Base-by-base conservation (phyloP, 1,140 invertebrate species). In the Ips typographus region DNA sequence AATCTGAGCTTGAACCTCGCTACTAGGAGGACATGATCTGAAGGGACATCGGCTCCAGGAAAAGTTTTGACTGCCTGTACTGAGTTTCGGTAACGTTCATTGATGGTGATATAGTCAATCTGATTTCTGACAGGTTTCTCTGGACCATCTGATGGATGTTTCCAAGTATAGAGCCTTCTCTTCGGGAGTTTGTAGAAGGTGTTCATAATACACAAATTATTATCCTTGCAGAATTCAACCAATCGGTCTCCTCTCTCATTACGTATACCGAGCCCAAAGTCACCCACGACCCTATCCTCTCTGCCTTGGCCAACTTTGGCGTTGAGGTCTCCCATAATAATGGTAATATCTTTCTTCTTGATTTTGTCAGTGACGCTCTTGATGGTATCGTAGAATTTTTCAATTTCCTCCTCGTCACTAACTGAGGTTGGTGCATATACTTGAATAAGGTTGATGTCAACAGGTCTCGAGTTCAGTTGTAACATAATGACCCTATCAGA, bases 91-190 rank as follows among this genome's bases (percentile, higher is more conserved):
- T 74, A 80, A 6, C 77, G 55, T 41, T 71, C 72, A 6, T 75
- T 75, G 4, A 79, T 74, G 36, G 78, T 43, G 1, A 80, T 72
- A 61, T 70, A 81, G 61, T 80, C 77, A 64, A 80, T 80, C 62
- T 79, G 76, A 68, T 80, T 81, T 60, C 78, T 58, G 2, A 78
- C 68, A 36, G 76, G 71, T 38, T 76, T 67, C 0, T 73, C 39
- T 42, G 67, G 36, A 6, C 36, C 76, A 63, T 80, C 76, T 39
- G 36, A 6, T 36, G 79, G 79, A 58, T 77, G 77, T 58, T 75
- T 80, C 79, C 78, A 80, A 22, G 78, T 80, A 57, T 81, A 80
- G 7, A 80, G 52, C 52, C 77, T 65, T 56, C 79, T 57, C 7
- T 62, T 52, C 38, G 75, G 77, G 40, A 79, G 55, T 63, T 80